A percentile compares a stretch with the other conserved stretches of the same genome.
Conservation (phyloP, 2,888 invertebrate species). For the Cepaea hortensis region DNA sequence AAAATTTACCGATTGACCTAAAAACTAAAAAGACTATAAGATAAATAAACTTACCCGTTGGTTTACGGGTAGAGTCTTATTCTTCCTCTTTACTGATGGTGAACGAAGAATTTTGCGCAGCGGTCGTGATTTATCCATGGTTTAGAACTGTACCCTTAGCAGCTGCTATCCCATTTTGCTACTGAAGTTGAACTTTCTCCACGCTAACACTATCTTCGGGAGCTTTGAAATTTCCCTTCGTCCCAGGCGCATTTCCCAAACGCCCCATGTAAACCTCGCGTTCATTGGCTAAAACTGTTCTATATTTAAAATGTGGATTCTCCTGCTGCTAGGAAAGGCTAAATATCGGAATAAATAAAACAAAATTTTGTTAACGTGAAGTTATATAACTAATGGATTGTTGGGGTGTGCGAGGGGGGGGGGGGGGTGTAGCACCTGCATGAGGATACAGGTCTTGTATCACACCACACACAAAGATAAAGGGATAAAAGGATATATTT, state of each 20-base stretch:
- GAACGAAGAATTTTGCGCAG: slow-evolving; percentile 67
- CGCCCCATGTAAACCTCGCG: slow-evolving; percentile 12
- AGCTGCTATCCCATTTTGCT: slow-evolving; percentile 45
- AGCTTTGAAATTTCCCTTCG: slow-evolving; percentile 38
- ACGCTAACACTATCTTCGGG: slow-evolving; percentile 12
- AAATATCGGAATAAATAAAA: slow-evolving; percentile 8
- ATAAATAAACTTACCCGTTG: slow-evolving; percentile 63
- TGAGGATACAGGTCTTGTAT: no score
- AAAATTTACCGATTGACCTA: no score
- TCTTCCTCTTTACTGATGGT: slow-evolving; percentile 68
- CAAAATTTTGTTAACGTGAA: background rate
- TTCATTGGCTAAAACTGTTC: background rate
- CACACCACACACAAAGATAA: no score
- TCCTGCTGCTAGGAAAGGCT: background rate
- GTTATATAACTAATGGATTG: no score
- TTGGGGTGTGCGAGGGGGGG: no score
- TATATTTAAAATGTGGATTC: slow-evolving; percentile 24
- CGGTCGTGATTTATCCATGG: slow-evolving; percentile 54
- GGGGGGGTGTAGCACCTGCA: no score
- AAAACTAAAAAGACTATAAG: no score
- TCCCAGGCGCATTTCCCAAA: slow-evolving; percentile 21
- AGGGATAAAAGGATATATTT: no score
- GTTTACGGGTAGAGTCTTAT: slow-evolving; percentile 63
- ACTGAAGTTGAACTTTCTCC: slow-evolving; percentile 6
- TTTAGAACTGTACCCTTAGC: slow-evolving; percentile 22